Conservation (phyloP, 1,140 invertebrate genomes). For the Scaptodrosophila lebanonensis region DNA sequence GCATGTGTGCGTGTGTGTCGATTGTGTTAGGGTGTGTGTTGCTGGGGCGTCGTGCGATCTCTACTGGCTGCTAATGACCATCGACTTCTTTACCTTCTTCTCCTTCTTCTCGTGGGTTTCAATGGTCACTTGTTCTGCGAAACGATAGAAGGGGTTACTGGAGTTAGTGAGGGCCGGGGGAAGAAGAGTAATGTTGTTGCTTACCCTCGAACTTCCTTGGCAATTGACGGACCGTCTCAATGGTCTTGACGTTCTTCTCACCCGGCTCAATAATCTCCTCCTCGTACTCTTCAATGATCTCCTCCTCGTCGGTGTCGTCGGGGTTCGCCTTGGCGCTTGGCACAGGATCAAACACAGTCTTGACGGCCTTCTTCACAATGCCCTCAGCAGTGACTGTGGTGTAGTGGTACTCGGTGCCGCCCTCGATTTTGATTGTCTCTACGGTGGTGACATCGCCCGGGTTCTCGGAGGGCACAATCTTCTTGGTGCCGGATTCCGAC, state of each 20-base stretch:
- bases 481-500: conserved; percentile 75
- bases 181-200: neutral
- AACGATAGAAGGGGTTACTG: neutral
- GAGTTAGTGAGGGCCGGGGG: neutral
- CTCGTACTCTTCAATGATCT: conserved; percentile 75
- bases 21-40: conserved; percentile 20
- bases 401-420: conserved; percentile 74
- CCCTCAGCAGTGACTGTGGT: conserved; percentile 72
- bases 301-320: conserved; percentile 70
- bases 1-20: conserved; percentile 20
- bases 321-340: conserved; percentile 51
- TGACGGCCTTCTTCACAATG: conserved; percentile 74
- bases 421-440: conserved; percentile 73
- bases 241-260: conserved; percentile 68
- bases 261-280: conserved; percentile 75
- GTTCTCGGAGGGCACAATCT: conserved; percentile 72
- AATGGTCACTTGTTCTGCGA: conserved; percentile 70
- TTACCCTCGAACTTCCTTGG: conserved; percentile 70
- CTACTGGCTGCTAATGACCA: conserved; percentile 74
- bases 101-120: conserved; percentile 75
- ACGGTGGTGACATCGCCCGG: conserved; percentile 75
- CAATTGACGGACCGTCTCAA: conserved; percentile 69
- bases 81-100: conserved; percentile 76
- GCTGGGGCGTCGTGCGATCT: conserved; percentile 19
- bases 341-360: conserved; percentile 73